Evolutionary conservation across 2,113 vertebrate genomes (phyloP), one percentile per base, ranked within the genome.

Genomic region (Brachyhypopomus occidentalis): DNA sequence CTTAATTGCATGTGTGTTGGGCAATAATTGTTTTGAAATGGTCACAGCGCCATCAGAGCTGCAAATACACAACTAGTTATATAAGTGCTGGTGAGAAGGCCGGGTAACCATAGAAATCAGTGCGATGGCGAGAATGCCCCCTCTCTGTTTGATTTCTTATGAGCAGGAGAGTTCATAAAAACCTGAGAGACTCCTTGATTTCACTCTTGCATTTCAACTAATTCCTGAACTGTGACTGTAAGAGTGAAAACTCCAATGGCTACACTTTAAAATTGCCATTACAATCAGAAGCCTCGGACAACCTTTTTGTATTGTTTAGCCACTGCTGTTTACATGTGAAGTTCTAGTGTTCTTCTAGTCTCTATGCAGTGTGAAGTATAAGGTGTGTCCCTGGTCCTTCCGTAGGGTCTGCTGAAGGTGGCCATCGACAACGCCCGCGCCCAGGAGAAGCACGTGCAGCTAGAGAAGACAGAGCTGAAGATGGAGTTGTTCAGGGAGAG

Each of bases 401-500:
- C 84, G 83, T 92, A 99, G 98, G 98, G 98, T 82, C 95, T 99
- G 73, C 93, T 99, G 86, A 99, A 99, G 90, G 98, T 99, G 92
- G 98, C 97, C 79, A 98, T 99, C 88, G 98, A 99, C 92, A 98
- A 98, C 74, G 97, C 98, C 16, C 95, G 97, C 87, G 97, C 97
- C 92, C 98, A 99, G 94, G 98, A 99, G 91, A 99, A 99, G 88
- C 98, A 99, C 85, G 97, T 99, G 82, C 98, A 99, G 87, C 94
- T 99, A 93, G 97, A 99, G 93, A 99, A 99, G 94, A 98, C 98
- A 3, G 98, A 99, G 90, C 91, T 99, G 90, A 99, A 99, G 94
- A 98, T 99, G 98, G 98, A 99, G 90, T 93, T 99, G 88, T 98
- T 99, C 93, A 95, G 98, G 90, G 98, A 99, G 92, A 87, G 97